These are phyloP conservation scores for Drosophila macrospina DNA, from an alignment of 2,888 invertebrate genomes.

Conservation along the genomic window DNA sequence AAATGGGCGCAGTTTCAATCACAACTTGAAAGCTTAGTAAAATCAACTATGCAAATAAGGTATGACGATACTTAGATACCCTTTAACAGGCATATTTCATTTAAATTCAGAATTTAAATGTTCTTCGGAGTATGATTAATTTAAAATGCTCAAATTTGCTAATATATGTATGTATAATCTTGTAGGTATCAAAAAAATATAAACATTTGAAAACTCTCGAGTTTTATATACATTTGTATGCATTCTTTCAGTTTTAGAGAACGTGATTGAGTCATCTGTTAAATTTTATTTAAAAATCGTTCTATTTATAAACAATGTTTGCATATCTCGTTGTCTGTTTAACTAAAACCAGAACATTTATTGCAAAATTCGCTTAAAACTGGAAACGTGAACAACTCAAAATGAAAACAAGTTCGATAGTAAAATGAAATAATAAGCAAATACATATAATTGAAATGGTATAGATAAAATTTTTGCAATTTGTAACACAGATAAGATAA, in stretches of 20 bases:
- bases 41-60: slow-evolving; percentile 16
- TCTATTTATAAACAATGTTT: slow-evolving; percentile 45
- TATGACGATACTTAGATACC: slow-evolving; percentile 1
- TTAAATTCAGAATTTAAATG: neutral
- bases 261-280: slow-evolving; percentile 40
- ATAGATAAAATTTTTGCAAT: neutral
- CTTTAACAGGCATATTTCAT: neutral
- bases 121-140: slow-evolving; percentile 10
- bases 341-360: slow-evolving; percentile 11
- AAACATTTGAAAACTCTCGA: slow-evolving; percentile 20
- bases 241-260: slow-evolving; percentile 31
- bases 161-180: neutral
- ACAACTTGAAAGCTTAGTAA: neutral
- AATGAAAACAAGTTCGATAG: neutral
- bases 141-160: slow-evolving; percentile 1
- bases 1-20: slow-evolving; percentile 54
- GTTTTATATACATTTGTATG: slow-evolving; percentile 35
- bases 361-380: slow-evolving; percentile 7
- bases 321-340: slow-evolving; percentile 23
- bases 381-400: neutral
- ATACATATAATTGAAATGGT: neutral
- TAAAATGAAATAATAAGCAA: slow-evolving; percentile 2
- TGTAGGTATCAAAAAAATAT: slow-evolving; percentile 1
- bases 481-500: slow-evolving; percentile 8
- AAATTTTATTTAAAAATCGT: slow-evolving; percentile 22